Conservation (phyloP, 1,140 invertebrate genomes). For the Drosophila melanogaster region DNA sequence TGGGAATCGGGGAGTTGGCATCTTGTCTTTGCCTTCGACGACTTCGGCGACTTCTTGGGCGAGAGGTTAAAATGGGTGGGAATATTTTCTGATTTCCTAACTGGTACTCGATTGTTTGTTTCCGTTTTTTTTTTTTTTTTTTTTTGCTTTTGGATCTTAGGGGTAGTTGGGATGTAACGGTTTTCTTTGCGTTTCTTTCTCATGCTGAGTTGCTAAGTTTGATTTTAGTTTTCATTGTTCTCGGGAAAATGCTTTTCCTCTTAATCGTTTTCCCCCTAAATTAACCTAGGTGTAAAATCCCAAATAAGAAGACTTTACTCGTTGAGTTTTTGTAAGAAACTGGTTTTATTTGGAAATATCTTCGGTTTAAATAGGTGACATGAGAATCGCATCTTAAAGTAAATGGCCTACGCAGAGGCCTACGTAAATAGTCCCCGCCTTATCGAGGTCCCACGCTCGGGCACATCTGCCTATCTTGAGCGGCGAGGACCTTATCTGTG, state of each 20-base stretch:
- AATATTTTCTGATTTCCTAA: slow-evolving; percentile 77
- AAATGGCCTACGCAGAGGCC: no score
- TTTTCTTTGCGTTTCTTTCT: slow-evolving; percentile 13
- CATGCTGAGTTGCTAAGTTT: slow-evolving; percentile 22
- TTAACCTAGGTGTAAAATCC: no score
- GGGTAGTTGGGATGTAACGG: slow-evolving; percentile 31
- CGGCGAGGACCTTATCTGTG: no score
- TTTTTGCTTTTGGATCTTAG: background rate
- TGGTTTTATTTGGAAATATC: no score
- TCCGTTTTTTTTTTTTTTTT: slow-evolving; percentile 22
- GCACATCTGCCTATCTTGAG: no score
- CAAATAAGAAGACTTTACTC: no score
- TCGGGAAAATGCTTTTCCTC: slow-evolving; percentile 22
- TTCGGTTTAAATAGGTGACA: no score
- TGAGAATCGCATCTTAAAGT: no score
- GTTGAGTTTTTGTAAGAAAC: no score
- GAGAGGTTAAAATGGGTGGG: slow-evolving; percentile 80
- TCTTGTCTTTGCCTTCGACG: slow-evolving; percentile 48
- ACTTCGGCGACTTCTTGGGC: slow-evolving; percentile 61
- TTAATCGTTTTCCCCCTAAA: slow-evolving; percentile 18
- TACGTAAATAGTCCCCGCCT: no score
- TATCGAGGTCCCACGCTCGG: no score
- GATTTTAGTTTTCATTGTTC: slow-evolving; percentile 26
- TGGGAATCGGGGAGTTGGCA: slow-evolving; percentile 57
- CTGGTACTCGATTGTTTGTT: slow-evolving; percentile 40